Evolutionary conservation across 1,140 invertebrate species (phyloP).

Genomic region (Adoxophyes honmai): DNA sequence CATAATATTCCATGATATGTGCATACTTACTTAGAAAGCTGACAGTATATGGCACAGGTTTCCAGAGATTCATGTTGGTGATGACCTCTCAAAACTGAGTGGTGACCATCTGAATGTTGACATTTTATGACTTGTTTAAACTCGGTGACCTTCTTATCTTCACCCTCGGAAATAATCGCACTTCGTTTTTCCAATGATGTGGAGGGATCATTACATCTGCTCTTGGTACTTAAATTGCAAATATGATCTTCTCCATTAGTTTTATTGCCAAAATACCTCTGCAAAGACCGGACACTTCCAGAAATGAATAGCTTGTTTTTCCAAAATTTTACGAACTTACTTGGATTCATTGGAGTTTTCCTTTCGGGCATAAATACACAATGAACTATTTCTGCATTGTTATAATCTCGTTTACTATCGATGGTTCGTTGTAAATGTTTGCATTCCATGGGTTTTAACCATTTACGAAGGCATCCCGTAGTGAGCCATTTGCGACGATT

Average conservation of each 20-base stretch:
- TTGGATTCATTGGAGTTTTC: conserved; percentile 50
- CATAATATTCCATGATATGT: not conserved
- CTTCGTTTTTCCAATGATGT: conserved; percentile 50
- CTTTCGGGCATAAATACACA: conserved; percentile 59
- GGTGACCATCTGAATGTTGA: conserved; percentile 66
- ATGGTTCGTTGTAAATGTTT: conserved; percentile 70
- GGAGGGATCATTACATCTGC: conserved; percentile 35
- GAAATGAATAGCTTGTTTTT: conserved; percentile 69
- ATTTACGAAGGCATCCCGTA: conserved; percentile 65
- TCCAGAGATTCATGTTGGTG: conserved; percentile 65
- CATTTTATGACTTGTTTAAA: conserved; percentile 51
- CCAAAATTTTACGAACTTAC: conserved; percentile 70
- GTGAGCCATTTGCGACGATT: conserved; percentile 68
- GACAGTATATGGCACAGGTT: conserved; percentile 69
- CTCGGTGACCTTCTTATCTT: conserved; percentile 44
- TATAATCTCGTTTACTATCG: conserved; percentile 66
- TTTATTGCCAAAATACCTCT: conserved; percentile 67
- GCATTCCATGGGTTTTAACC: conserved; percentile 72
- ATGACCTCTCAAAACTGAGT: conserved; percentile 65
- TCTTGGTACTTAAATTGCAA: conserved; percentile 46
- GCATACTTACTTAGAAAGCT: conserved; percentile 60
- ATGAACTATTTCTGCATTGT: conserved; percentile 60
- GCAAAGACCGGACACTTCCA: conserved; percentile 62
- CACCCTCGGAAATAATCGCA: conserved; percentile 26
- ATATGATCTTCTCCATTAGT: conserved; percentile 47